Evolutionary conservation across 2,888 invertebrate species (phyloP), one percentile per base, ranked within the genome.

Genomic region (Lithosia quadra): DNA sequence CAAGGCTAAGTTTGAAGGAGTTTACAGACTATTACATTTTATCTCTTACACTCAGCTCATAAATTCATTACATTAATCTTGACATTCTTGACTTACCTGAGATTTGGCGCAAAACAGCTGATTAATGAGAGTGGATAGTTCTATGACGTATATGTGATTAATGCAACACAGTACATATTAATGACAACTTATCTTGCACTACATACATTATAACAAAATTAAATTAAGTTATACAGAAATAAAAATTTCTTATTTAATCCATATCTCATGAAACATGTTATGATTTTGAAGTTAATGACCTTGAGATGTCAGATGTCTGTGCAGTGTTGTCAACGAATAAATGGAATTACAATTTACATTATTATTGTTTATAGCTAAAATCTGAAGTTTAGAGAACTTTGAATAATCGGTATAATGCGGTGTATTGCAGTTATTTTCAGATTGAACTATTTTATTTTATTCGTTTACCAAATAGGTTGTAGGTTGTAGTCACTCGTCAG

Each of bases 51-150:
- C 4, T 39, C 1, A 43, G 18, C 7, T n/a, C 1, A 9, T 28
- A 8, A n/a, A 18, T 49, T 49, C 5, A n/a, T 49, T 49, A 18
- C n/a, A n/a, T 8, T 43, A 43, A 43, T 43, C n/a, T n/a, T n/a
- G n/a, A n/a, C n/a, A n/a, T 43, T 11, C 15, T n/a, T 49, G n/a
- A 39, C 39, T 39, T 62, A 60, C 60, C 60, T 24, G 36, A 39
- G 4, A 39, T 24, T 39, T 11, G 5, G 22, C 15, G n/a, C 61
- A 43, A 62, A 28, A 33, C 28, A 33, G 49, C 49, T 33, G 62
- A 33, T 24, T 24, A 39, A 36, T 24, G 39, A 60, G 36, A 15
- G 3, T 13, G 1, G 33, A n/a, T 33, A n/a, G 8, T 34, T 22
- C 34, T 60, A 39, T 4, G 11, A 24, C 1, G 18, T 8, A 9